Evolutionary conservation across 2,113 vertebrate species (phyloP).

Genomic region (Lathamus discolor): DNA sequence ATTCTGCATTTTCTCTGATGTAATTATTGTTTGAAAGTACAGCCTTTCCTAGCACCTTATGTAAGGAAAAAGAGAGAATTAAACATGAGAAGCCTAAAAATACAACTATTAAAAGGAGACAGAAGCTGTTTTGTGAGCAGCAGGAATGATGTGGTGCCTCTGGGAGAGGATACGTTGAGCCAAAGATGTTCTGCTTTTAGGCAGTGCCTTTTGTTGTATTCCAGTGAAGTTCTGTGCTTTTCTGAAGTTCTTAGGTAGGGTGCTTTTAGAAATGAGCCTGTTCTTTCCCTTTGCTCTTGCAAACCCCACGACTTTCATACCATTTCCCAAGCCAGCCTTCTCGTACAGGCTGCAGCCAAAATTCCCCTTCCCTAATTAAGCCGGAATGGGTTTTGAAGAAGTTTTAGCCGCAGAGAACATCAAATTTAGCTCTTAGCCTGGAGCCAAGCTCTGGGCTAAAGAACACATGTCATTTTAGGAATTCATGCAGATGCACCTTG

Average conservation of each 20-base stretch:
- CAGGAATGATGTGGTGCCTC: slow-evolving; percentile 23
- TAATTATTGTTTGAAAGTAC: slow-evolving; percentile 65
- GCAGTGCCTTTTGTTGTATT: slow-evolving; percentile 40
- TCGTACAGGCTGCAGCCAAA: slow-evolving; percentile 54
- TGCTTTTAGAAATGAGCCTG: slow-evolving; percentile 51
- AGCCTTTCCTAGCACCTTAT: slow-evolving; percentile 52
- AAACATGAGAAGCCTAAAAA: slow-evolving; percentile 57
- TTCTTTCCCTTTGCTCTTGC: slow-evolving; percentile 49
- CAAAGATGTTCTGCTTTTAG: slow-evolving; percentile 60
- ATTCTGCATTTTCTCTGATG: slow-evolving; percentile 61
- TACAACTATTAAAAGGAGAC: slow-evolving; percentile 45
- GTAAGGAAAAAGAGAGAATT: slow-evolving; percentile 48
- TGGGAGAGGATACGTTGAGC: slow-evolving; percentile 28
- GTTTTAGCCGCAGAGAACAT: slow-evolving; percentile 70
- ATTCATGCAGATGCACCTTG: slow-evolving; percentile 64
- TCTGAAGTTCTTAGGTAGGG: slow-evolving; percentile 54
- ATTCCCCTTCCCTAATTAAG: slow-evolving; percentile 72
- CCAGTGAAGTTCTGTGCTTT: slow-evolving; percentile 50
- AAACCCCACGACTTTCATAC: slow-evolving; percentile 1
- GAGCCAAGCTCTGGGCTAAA: slow-evolving; percentile 72
- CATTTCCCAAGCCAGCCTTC: slow-evolving; percentile 55
- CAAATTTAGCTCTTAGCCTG: slow-evolving; percentile 77
- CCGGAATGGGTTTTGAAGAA: slow-evolving; percentile 62
- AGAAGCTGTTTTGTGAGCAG: slow-evolving; percentile 49
- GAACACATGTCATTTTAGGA: slow-evolving; percentile 74